Evolutionary conservation across 2,113 vertebrate species (phyloP), one percentile per base, ranked within the genome.

Genomic region (Megaptera novaeangliae): DNA sequence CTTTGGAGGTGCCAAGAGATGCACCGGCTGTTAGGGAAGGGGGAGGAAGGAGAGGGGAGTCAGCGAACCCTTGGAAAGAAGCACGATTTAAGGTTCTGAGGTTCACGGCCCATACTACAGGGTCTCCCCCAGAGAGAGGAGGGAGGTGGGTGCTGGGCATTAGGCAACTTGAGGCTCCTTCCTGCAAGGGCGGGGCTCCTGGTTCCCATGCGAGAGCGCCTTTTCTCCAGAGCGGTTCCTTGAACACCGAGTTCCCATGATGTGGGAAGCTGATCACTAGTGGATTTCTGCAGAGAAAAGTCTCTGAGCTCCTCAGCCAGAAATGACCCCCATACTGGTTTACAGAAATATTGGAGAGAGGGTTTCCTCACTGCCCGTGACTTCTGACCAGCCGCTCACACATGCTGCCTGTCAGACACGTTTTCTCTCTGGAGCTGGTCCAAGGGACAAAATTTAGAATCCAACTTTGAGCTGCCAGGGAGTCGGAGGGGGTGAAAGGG

Each of bases 1-100:
- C 80, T 94, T 97, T 46, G 23, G 83, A 95, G 83, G 68, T 94
- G 85, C 36, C 72, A 4, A 55, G 74, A 87, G 81, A 77, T 23
- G 41, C 55, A 15, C 4, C 5, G 34, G 63, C 41, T 41, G 2
- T 44, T 29, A 21, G 49, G 20, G 7, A 36, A 31, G 29, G 63
- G 36, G 36, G 6, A 1, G 11, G 2, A 1, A 2, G 8, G 31
- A 34, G 12, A 27, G 66, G 18, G 46, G 49, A 41, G 27, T 15
- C 29, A 8, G 92, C 0, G 5, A n/a, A 29, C 29, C 77, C 57
- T 21, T 17, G 23, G 10, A 49, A 83, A 55, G 68, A 57, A 57
- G 11, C 14, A 9, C 0, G 0, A 2, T 12, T 41, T 46, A 20
- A 21, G 31, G 69, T 44, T 21, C 83, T 21, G 14, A 31, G 52